Percentiles rank a stretch among this genome's conserved stretches.
phyloP scores from a whole-genome alignment of 2,888 invertebrate species.

The Halictus quadricinctus region DNA sequence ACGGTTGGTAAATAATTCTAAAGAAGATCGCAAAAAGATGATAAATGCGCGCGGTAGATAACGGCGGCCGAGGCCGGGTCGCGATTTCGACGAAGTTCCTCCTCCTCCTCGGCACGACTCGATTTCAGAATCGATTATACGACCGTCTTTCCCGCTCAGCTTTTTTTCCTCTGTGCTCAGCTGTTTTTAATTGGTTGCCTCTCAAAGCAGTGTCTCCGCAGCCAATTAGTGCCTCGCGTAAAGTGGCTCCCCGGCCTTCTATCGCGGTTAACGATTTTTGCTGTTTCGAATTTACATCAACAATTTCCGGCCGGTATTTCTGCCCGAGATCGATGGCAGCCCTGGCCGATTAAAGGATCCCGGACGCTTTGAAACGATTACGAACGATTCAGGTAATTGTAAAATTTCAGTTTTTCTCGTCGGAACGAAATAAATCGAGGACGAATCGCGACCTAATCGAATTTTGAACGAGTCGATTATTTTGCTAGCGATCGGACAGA shows the following conservation, averaged over 20 bases:
- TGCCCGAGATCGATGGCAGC: background rate
- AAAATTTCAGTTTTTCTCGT: no score
- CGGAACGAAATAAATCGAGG: background rate
- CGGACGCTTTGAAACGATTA: background rate
- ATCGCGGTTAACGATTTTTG: conserved; percentile 54
- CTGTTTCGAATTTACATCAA: conserved; percentile 35
- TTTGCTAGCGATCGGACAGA: conserved; percentile 3
- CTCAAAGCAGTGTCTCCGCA: conserved; percentile 61
- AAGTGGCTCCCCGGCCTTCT: conserved; percentile 54
- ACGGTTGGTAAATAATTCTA: background rate
- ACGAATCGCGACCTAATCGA: background rate
- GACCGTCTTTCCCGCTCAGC: conserved; percentile 61
- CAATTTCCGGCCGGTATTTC: background rate
- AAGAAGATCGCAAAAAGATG: background rate
- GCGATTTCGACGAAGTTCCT: conserved; percentile 51
- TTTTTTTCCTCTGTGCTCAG: conserved; percentile 65
- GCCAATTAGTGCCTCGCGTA: conserved; percentile 66
- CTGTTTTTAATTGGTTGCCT: conserved; percentile 69
- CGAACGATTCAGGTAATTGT: background rate
- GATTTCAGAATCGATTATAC: conserved; percentile 68
- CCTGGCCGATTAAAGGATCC: background rate
- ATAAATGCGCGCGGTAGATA: background rate
- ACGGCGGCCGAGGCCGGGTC: background rate
- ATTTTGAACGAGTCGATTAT: conserved; percentile 48
- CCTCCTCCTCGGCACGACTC: conserved; percentile 44